Conservation (phyloP, 2,797 vertebrate genomes). For the Halcyon leucocephala region DNA sequence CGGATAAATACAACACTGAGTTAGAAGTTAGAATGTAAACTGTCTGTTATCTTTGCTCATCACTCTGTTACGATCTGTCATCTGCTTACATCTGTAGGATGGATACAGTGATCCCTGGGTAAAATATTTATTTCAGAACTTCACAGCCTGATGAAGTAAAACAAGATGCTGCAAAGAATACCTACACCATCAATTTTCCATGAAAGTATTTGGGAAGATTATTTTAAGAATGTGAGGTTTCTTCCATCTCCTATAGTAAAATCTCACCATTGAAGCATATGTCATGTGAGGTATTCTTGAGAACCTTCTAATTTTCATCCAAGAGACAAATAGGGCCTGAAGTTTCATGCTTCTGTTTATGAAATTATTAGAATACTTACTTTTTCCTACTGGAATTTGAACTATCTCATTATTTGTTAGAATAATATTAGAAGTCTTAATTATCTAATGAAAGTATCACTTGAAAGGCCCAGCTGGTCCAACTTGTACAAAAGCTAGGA, state of each 20-base stretch:
- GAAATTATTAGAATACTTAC: background rate
- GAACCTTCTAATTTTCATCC: background rate
- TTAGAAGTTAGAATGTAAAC: background rate
- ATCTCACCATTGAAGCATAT: background rate
- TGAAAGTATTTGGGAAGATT: background rate
- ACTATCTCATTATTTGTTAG: background rate
- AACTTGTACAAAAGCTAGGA: background rate
- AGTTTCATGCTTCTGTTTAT: background rate
- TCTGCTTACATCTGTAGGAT: background rate
- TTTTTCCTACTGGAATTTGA: background rate
- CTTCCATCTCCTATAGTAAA: background rate
- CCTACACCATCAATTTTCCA: background rate
- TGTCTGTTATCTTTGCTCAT: background rate
- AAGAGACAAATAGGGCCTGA: background rate
- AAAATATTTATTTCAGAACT: background rate
- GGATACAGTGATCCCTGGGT: background rate
- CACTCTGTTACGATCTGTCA: background rate
- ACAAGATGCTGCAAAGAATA: background rate
- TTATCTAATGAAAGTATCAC: background rate
- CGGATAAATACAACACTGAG: background rate
- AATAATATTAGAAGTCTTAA: background rate
- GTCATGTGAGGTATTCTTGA: background rate
- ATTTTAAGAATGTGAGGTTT: background rate
- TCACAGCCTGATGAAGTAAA: background rate
- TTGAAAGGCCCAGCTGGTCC: background rate